A percentile compares a stretch with the other conserved stretches of the same genome.
Conservation (phyloP, 1,140 invertebrate species). For the Akabosia matsudoensis region DNA sequence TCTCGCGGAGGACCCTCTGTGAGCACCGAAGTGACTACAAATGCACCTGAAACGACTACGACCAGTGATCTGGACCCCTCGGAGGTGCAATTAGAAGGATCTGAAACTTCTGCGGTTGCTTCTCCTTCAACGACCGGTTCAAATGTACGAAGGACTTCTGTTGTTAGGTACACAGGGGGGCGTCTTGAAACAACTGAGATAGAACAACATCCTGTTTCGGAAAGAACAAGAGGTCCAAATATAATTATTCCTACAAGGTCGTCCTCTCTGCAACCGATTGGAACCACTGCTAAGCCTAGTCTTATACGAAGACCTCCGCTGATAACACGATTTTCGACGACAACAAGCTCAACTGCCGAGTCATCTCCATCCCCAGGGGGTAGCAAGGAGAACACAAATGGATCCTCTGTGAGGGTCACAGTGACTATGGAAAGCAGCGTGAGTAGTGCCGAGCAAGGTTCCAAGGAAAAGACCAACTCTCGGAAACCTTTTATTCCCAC, state of each 20-base stretch:
- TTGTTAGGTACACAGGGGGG: constrained; percentile 40
- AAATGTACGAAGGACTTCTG: constrained; percentile 1
- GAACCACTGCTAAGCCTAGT: not conserved
- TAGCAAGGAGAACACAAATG: not conserved
- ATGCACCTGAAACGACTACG: not conserved
- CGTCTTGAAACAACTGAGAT: constrained; percentile 31
- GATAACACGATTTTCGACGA: not conserved
- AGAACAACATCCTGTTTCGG: not conserved
- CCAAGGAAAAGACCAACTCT: not conserved
- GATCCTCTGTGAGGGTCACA: constrained; percentile 21
- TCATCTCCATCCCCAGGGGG: not conserved
- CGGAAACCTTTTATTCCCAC: constrained; percentile 20
- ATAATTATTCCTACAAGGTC: constrained; percentile 1
- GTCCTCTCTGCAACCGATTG: not conserved
- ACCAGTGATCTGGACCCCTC: not conserved
- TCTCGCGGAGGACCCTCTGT: not conserved
- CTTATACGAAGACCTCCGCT: not conserved
- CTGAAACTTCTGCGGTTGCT: not conserved
- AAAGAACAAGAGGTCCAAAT: constrained; percentile 3
- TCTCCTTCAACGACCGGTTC: not conserved
- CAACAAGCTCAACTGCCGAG: not conserved
- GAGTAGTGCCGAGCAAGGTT: not conserved
- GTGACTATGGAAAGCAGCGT: constrained; percentile 7
- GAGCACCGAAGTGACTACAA: not conserved
- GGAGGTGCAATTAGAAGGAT: constrained; percentile 1